Evolutionary conservation across 2,113 vertebrate genomes (phyloP).

Genomic region (Brachyhypopomus gauderio): DNA sequence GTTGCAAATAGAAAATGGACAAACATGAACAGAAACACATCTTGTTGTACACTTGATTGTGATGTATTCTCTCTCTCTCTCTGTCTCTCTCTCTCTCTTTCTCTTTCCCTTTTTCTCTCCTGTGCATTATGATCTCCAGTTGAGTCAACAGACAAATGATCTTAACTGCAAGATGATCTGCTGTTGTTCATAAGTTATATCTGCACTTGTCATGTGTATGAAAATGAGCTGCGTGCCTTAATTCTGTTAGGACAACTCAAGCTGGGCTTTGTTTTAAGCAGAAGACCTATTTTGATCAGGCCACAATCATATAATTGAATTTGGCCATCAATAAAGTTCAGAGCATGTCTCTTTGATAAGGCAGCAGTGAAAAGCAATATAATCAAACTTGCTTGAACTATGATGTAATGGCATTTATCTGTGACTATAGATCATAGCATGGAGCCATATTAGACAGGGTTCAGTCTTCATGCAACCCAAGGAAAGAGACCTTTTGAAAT

Average conservation of each 20-base stretch:
- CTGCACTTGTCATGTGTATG: constrained; percentile 5
- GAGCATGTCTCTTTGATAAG: constrained; percentile 20
- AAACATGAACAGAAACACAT: constrained; percentile 48
- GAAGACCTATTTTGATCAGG: constrained; percentile 60
- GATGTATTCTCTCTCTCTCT: not conserved
- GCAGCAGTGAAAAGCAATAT: constrained; percentile 28
- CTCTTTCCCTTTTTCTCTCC: constrained; percentile 41
- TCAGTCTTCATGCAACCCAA: constrained; percentile 30
- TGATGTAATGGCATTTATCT: constrained; percentile 44
- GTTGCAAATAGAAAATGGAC: constrained; percentile 61
- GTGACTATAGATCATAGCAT: constrained; percentile 38
- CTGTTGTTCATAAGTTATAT: constrained; percentile 28
- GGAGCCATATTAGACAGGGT: constrained; percentile 22
- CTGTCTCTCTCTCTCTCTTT: not conserved
- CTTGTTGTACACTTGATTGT: not conserved
- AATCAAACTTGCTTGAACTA: constrained; percentile 22
- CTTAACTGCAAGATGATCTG: not conserved
- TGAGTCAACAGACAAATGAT: not conserved
- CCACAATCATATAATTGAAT: constrained; percentile 78
- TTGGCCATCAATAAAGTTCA: constrained; percentile 70
- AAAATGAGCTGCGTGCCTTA: not conserved
- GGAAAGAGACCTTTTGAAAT: not conserved
- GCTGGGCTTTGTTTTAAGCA: constrained; percentile 63
- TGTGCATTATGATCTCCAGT: constrained; percentile 42
- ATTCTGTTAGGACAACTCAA: constrained; percentile 60